These are phyloP conservation scores for Cololabis saira DNA, from an alignment of 2,113 vertebrate genomes.

Conservation along the genomic window DNA sequence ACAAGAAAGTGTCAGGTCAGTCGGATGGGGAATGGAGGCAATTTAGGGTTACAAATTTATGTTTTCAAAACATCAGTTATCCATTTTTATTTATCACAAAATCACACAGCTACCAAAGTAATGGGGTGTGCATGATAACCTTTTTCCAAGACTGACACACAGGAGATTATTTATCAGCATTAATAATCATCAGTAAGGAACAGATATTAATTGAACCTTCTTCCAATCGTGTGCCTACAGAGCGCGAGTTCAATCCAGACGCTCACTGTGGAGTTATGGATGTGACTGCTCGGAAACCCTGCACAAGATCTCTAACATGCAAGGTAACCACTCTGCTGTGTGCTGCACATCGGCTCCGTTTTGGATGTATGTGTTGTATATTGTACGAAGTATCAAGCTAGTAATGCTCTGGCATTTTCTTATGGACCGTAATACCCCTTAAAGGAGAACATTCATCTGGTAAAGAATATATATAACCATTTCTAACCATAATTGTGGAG, in stretches of 20 bases:
- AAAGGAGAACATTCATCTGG: too few species aligned
- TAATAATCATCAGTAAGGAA: conserved; percentile 1
- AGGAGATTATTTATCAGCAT: background rate
- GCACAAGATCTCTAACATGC: conserved; percentile 99
- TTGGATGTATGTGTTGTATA: background rate
- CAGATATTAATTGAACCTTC: background rate
- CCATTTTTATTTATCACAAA: background rate
- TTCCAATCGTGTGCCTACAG: conserved; percentile 73
- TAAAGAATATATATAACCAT: too few species aligned
- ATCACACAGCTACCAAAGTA: background rate
- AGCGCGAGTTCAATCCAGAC: conserved; percentile 98
- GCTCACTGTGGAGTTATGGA: conserved; percentile 98
- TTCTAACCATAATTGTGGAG: too few species aligned
- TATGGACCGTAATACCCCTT: too few species aligned
- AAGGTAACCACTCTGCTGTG: conserved; percentile 86
- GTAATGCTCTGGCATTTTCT: background rate
- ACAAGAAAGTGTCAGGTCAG: conserved; percentile 95
- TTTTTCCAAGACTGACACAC: background rate
- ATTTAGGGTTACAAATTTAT: too few species aligned
- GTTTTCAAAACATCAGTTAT: background rate
- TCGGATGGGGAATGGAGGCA: background rate
- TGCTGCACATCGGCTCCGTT: background rate
- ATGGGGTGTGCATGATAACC: background rate
- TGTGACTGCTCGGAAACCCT: conserved; percentile 95
- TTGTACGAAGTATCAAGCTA: background rate